Evolutionary conservation across 2,113 vertebrate species (phyloP).

Genomic region (Vireo altiloquus): DNA sequence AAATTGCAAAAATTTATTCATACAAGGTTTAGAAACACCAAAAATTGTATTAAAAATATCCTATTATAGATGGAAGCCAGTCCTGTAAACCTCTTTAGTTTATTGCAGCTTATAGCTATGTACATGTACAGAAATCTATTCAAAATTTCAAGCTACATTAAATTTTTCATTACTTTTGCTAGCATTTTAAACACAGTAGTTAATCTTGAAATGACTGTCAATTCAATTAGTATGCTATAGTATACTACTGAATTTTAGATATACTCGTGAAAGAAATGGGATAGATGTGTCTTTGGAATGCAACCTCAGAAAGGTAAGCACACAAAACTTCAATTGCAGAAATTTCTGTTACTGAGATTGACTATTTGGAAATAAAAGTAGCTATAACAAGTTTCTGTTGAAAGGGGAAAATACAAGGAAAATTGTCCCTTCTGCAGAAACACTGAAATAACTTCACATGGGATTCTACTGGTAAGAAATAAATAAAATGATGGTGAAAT

Average conservation of each 20-base stretch:
- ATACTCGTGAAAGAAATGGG: background rate
- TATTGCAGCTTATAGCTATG: background rate
- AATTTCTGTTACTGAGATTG: conserved; percentile 16
- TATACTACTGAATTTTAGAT: background rate
- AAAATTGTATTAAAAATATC: background rate
- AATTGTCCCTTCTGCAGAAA: background rate
- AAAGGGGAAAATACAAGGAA: background rate
- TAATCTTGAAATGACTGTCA: conserved; percentile 30
- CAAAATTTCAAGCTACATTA: conserved; percentile 41
- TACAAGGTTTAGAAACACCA: background rate
- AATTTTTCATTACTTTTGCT: conserved; percentile 20
- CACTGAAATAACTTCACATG: background rate
- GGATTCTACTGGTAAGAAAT: background rate
- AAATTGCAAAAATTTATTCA: background rate
- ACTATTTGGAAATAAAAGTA: conserved; percentile 11
- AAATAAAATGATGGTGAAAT: background rate
- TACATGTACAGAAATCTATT: background rate
- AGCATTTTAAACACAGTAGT: conserved; percentile 18
- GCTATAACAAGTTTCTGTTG: background rate
- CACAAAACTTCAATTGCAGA: conserved; percentile 20
- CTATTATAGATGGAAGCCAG: background rate
- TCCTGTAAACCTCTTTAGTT: background rate
- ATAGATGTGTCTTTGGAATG: background rate
- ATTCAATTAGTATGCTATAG: background rate
- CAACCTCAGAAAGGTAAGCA: background rate